phyloP scores from a whole-genome alignment of 2,888 invertebrate genomes.

The Pardosa pseudoannulata region DNA sequence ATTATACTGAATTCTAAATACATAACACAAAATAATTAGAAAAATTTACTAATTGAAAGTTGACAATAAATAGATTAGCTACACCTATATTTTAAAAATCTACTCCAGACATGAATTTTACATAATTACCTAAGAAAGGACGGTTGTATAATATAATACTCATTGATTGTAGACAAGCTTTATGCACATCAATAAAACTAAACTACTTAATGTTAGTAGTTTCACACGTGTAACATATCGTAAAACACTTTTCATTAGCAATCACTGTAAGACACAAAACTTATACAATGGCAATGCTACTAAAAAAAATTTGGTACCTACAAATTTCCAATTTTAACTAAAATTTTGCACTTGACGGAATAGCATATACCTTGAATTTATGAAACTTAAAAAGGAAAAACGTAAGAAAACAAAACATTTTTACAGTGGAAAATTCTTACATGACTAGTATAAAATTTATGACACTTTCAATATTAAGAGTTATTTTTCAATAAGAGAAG shows the following conservation, averaged over 20 bases:
- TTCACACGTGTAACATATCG: background rate
- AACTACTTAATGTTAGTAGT: background rate
- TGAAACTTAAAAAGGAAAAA: no score
- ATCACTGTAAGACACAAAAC: background rate
- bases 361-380: background rate
- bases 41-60: background rate
- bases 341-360: background rate
- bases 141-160: background rate
- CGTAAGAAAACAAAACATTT: no score
- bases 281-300: background rate
- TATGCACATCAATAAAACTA: background rate
- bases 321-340: background rate
- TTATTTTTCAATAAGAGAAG: no score
- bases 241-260: background rate
- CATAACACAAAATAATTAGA: background rate
- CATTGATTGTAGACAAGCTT: background rate
- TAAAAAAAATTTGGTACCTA: background rate
- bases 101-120: background rate
- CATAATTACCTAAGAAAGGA: background rate
- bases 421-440: no score
- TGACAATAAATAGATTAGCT: background rate
- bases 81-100: background rate
- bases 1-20: background rate
- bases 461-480: no score
- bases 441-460: no score